Conservation (phyloP, 1,140 invertebrate species). For the Pogonomyrmex californicus region DNA sequence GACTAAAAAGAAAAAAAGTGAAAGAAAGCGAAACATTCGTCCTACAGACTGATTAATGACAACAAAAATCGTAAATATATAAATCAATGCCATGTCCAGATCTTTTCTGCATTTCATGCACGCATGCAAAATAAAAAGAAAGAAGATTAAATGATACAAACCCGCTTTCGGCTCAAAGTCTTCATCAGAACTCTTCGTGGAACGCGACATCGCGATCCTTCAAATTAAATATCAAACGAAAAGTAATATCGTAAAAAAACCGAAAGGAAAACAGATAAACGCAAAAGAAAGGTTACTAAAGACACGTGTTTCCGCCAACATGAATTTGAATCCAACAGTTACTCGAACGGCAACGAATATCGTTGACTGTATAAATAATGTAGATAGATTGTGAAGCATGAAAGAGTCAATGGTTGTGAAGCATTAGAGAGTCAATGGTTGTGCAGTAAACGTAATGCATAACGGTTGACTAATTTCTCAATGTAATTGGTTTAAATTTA, state of each 20-base stretch:
- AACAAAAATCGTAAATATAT: neutral
- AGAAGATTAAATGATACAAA: constrained; percentile 69
- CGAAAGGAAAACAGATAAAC: neutral
- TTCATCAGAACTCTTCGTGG: constrained; percentile 72
- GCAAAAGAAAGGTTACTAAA: neutral
- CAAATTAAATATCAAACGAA: neutral
- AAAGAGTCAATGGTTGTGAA: no score
- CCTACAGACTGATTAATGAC: neutral
- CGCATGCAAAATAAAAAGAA: constrained; percentile 32
- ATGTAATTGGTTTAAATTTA: no score
- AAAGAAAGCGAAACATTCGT: neutral
- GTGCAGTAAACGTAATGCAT: no score
- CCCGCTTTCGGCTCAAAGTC: constrained; percentile 71
- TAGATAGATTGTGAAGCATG: no score
- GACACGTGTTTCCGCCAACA: constrained; percentile 60
- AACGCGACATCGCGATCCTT: constrained; percentile 72
- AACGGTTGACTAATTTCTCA: no score
- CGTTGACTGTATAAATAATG: neutral
- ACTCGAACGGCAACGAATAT: neutral
- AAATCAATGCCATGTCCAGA: constrained; percentile 18
- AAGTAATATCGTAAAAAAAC: neutral
- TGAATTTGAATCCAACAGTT: constrained; percentile 22
- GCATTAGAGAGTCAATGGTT: no score
- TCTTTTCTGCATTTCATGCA: constrained; percentile 14
- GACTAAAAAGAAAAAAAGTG: neutral